These are phyloP conservation scores for Pteronura brasiliensis DNA, from an alignment of 2,113 vertebrate genomes.

Conservation along the genomic window DNA sequence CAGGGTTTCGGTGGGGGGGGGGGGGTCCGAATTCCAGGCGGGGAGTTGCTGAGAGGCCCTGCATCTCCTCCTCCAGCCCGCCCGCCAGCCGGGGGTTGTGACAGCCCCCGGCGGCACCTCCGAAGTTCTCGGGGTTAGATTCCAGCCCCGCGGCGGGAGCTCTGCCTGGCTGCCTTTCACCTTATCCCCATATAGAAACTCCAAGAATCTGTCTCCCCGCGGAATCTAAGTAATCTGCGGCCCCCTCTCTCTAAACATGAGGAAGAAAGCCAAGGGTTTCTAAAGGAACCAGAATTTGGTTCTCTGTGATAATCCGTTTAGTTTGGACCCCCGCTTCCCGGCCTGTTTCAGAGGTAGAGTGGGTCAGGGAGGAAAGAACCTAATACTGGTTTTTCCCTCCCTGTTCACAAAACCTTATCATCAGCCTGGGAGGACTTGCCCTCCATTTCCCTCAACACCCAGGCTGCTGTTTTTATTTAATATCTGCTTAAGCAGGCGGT, in stretches of 20 bases:
- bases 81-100: neutral
- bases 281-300: neutral
- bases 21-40: neutral
- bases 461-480: neutral
- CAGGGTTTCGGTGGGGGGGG: neutral
- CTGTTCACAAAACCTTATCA: slow-evolving; percentile 48
- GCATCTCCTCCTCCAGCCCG: neutral
- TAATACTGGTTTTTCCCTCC: neutral
- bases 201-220: neutral
- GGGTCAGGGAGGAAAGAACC: slow-evolving; percentile 30
- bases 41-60: neutral
- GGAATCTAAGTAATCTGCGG: neutral
- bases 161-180: neutral
- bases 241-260: neutral
- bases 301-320: neutral
- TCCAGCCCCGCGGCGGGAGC: neutral
- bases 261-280: neutral
- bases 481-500: neutral
- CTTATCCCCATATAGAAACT: neutral
- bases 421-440: neutral
- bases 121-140: neutral
- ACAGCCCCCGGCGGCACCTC: neutral
- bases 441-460: neutral
- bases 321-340: neutral
- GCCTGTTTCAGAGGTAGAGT: neutral